Conservation (phyloP, 2,113 vertebrate species). For the Phylloscopus trochiloides region DNA sequence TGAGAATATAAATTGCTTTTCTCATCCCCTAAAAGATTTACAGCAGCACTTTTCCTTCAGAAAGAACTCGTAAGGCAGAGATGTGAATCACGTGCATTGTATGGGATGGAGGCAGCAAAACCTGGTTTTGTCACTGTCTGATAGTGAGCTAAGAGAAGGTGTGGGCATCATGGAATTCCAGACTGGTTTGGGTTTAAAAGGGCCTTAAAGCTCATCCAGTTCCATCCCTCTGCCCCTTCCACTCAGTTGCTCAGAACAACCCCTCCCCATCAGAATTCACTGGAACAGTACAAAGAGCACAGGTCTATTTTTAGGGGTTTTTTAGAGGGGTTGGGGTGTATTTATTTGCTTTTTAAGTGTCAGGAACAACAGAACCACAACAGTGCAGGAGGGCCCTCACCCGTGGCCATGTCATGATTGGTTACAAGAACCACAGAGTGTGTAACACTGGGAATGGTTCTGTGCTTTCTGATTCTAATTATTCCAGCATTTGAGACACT, state of each 20-base stretch:
- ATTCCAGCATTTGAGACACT: neutral
- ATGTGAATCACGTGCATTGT: neutral
- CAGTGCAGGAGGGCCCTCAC: neutral
- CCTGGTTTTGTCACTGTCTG: neutral
- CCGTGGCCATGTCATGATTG: accelerated
- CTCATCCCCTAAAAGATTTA: neutral
- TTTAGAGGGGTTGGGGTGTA: neutral
- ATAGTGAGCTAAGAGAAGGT: neutral
- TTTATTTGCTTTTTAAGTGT: neutral
- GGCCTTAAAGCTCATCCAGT: neutral
- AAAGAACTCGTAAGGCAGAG: neutral
- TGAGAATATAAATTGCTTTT: neutral
- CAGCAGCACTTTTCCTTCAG: neutral
- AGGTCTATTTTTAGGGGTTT: accelerated
- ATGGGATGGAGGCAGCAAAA: neutral
- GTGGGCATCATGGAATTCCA: neutral
- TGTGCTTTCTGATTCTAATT: neutral
- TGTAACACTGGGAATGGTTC: accelerated
- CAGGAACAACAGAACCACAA: neutral
- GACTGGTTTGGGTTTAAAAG: neutral
- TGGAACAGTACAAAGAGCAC: neutral
- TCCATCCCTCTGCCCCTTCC: neutral
- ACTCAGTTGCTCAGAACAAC: accelerated
- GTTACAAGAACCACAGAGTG: neutral
- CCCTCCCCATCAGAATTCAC: neutral